A percentile compares a stretch with the other conserved stretches of the same genome.
Conservation (phyloP, 2,888 invertebrate genomes). For the Pasiphila rectangulata region DNA sequence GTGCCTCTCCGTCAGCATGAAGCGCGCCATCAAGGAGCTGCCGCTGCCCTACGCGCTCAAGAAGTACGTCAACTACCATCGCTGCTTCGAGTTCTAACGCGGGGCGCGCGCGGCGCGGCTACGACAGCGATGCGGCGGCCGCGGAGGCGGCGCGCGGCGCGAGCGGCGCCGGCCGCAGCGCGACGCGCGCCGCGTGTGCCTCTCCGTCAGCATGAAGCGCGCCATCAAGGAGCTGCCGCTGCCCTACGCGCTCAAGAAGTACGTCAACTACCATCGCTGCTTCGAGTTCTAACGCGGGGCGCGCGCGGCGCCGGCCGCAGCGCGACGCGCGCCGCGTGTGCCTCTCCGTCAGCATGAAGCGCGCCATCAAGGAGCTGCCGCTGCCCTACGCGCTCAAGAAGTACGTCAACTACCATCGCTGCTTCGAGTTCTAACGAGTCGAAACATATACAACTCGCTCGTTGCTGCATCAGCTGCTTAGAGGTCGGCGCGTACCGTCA, state of each 20-base stretch:
- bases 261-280: conserved; percentile 85
- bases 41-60: conserved; percentile 52
- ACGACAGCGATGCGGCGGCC: conserved; percentile 7
- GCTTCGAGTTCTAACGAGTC: too few relatives aligned
- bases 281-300: conserved; percentile 45
- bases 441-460: too few relatives aligned
- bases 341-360: too few relatives aligned
- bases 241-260: conserved; percentile 84
- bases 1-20: not conserved
- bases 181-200: conserved; percentile 56
- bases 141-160: conserved; percentile 17
- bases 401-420: too few relatives aligned
- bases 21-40: not conserved
- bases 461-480: too few relatives aligned
- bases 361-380: too few relatives aligned
- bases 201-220: conserved; percentile 59
- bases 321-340: not conserved
- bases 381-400: too few relatives aligned
- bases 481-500: too few relatives aligned
- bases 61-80: conserved; percentile 86
- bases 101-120: conserved; percentile 10
- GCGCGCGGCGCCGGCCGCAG: too few relatives aligned
- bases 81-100: conserved; percentile 70
- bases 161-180: too few relatives aligned
- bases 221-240: conserved; percentile 82